A percentile compares a stretch with the other conserved stretches of the same genome.
Conservation (phyloP, 2,113 vertebrate species). For the Embiotoca jacksoni region DNA sequence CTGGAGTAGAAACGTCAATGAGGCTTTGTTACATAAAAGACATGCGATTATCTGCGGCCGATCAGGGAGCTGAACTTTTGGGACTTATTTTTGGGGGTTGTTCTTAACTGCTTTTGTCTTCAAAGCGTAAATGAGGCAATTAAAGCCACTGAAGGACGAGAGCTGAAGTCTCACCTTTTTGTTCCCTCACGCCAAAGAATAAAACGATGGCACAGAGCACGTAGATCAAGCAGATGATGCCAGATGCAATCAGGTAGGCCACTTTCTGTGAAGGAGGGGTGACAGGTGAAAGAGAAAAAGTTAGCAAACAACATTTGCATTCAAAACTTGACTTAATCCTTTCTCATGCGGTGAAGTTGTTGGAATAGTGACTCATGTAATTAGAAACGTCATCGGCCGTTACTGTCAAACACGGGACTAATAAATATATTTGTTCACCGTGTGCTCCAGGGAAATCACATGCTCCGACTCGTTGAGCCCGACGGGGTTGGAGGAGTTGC, state of each 20-base stretch:
- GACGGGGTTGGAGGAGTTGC: conserved; percentile 11
- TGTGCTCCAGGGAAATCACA: conserved; percentile 83
- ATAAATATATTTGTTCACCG: conserved; percentile 77
- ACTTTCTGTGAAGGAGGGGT: conserved; percentile 76
- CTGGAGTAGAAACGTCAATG: neutral
- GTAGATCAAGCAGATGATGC: conserved; percentile 91
- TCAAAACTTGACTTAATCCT: too few species aligned
- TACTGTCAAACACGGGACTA: neutral
- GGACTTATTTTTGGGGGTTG: neutral
- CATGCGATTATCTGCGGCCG: neutral
- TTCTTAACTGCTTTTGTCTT: too few species aligned
- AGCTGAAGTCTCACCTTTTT: conserved; percentile 85
- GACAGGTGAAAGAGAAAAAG: neutral
- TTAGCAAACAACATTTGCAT: neutral
- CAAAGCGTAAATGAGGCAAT: too few species aligned
- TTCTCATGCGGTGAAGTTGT: fast-evolving
- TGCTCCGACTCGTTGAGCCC: conserved; percentile 77
- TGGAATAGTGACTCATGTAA: neutral
- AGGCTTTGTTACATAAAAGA: conserved; percentile 5
- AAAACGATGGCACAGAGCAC: conserved; percentile 90
- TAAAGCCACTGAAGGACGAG: neutral
- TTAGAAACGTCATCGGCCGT: neutral
- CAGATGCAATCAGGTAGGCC: conserved; percentile 94
- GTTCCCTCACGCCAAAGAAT: conserved; percentile 88
- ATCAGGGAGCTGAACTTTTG: neutral